These are phyloP conservation scores for Harpagoxenus sublaevis DNA, from an alignment of 2,888 invertebrate species.

Conservation along the genomic window DNA sequence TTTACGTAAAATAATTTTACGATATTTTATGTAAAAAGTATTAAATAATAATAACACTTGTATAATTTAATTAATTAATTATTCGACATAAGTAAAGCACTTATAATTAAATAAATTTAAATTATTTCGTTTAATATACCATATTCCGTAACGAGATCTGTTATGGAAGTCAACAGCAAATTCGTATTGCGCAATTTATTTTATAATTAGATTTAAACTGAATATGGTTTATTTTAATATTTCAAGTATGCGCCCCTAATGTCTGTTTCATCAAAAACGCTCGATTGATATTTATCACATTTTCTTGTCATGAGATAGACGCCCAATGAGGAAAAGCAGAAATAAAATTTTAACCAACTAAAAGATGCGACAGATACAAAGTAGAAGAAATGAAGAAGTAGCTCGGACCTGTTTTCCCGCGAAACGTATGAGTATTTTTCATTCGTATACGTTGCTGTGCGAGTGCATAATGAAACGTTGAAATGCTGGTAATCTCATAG, in stretches of 20 bases:
- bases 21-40: not conserved
- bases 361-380: not conserved
- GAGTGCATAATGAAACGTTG: not conserved
- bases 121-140: slow-evolving; percentile 13
- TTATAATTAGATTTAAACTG: slow-evolving; percentile 9
- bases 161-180: slow-evolving; percentile 17
- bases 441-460: not conserved
- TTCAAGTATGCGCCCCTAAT: not conserved
- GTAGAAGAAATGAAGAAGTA: not conserved
- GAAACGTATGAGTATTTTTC: not conserved
- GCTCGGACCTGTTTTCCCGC: not conserved
- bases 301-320: not conserved
- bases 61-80: slow-evolving; percentile 9
- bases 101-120: slow-evolving; percentile 8
- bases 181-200: slow-evolving; percentile 23
- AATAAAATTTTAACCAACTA: not conserved
- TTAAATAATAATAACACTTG: not conserved
- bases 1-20: not conserved
- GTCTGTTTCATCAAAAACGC: not conserved
- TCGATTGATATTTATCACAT: not conserved
- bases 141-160: slow-evolving; percentile 2
- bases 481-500: slow-evolving; percentile 7
- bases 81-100: not conserved
- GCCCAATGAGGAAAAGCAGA: not conserved
- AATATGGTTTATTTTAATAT: not conserved